Base-by-base conservation (phyloP, 2,797 vertebrate species). In the Sarcophilus harrisii region DNA sequence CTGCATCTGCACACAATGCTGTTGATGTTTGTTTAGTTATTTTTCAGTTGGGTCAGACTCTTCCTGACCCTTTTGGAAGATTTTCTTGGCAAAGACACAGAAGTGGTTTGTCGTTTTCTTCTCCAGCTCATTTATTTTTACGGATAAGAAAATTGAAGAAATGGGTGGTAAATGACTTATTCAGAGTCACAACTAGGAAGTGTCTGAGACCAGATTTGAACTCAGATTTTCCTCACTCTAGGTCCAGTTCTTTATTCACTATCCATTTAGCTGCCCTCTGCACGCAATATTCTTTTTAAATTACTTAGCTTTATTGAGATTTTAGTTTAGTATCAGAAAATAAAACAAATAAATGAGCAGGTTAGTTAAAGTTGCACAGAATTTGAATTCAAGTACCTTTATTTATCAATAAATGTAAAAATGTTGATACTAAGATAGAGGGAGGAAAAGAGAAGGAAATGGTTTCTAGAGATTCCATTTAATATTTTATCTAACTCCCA, bases 271-370 rank as follows among this genome's bases (percentile, higher is more conserved):
- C 18, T 73, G 66, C 8, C 5, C n/a, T 58, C 91, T 60, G 96
- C 94, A 92, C 4, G 27, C 27, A 93, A 55, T 66, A 58, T 45
- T 94, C 5, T 93, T 4, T 81, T 95, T 94, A 62, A 66, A 94
- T 62, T 92, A 57, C 58, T 95, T 57, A 62, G 30, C 55, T 95
- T 96, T 30, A 90, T 57, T 97, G 27, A 92, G 92, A 45, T 96
- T 96, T 81, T 95, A 96, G 58, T 96, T 81, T 95, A 96, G 58
- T 90, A 57, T 92, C 96, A 94, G 73, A 91, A 62, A 32, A 96
- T 24, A 38, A 0, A 6, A 18, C 57, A 57, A 92, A n/a, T 73
- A 94, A 89, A 89, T 93, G 81, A 94, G 91, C 28, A 95, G 93
- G 91, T 90, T 94, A 90, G 93, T 58, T 91, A 66, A 38, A 94